Evolutionary conservation across 2,797 vertebrate species (phyloP), one percentile per base, ranked within the genome.

Genomic region (Distichodus sexfasciatus): DNA sequence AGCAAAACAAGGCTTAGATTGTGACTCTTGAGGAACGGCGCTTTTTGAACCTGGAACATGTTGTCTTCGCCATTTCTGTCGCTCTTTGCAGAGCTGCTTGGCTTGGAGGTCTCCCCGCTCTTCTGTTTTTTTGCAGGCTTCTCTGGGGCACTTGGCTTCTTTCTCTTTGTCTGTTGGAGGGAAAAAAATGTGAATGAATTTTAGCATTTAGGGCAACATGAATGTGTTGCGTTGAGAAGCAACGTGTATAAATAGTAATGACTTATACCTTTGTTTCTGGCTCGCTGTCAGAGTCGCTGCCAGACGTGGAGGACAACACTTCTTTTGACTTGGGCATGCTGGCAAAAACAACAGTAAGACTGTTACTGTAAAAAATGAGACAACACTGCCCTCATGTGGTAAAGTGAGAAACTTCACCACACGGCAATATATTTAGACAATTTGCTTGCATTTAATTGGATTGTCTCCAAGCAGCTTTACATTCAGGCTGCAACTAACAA

Each of bases 251-350:
- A 29, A 54, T 35, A 33, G 41, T 36, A 17, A 14, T n/a, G 14
- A 17, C n/a, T 24, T 51, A 33, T 85, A 98, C 96, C 95, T 96
- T 97, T 76, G 94, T 94, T 83, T 98, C 96, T 55, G 93, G 92
- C 81, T 98, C 96, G 71, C 94, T 95, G 86, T 98, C 95, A 1
- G 97, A 98, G 79, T 95, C 96, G 51, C 95, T 98, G 67, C 91
- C 94, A 74, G 96, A 97, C 47, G 94, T 94, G 83, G 96, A 95
- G 54, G 96, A 95, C 80, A 97, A 87, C 76, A 95, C 91, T 89
- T 98, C 96, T 93, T 96, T 98, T 87, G 97, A 95, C 77, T 98
- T 98, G 29, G 96, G 96, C 97, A 99, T 98, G 89, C 93, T 98
- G 87, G 28, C 43, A 54, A 69, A 62, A 23, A 76, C 41, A 73